phyloP scores from a whole-genome alignment of 2,888 invertebrate genomes.

The Iphiclides podalirius region DNA sequence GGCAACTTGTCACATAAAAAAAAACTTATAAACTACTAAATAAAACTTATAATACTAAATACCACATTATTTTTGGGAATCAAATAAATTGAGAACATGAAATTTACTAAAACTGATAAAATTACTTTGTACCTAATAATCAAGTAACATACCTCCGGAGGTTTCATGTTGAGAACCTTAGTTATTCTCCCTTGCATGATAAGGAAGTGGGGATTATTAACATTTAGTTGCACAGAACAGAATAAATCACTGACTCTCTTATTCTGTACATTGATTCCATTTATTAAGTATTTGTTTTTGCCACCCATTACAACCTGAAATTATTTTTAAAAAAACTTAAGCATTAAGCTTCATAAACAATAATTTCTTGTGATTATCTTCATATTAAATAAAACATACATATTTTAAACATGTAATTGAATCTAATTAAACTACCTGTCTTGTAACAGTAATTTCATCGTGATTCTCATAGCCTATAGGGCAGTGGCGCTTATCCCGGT shows the following conservation, averaged over 20 bases:
- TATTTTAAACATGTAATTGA: no score
- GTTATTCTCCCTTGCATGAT: conserved; percentile 99
- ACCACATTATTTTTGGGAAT: no score
- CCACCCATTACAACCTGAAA: conserved; percentile 89
- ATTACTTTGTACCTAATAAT: no score
- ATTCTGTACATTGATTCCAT: conserved; percentile 94
- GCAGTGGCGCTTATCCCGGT: conserved; percentile 87
- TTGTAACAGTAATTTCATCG: conserved; percentile 94
- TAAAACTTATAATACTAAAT: no score
- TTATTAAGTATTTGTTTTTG: conserved; percentile 95
- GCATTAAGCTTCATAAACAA: not conserved
- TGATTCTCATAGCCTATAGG: conserved; percentile 95
- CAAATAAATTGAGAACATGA: no score
- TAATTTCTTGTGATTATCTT: no score
- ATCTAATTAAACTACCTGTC: conserved; percentile 83
- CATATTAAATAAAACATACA: no score
- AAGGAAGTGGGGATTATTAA: conserved; percentile 99
- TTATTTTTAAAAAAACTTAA: not conserved
- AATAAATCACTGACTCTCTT: conserved; percentile 96
- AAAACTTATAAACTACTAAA: no score
- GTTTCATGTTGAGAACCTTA: conserved; percentile 99
- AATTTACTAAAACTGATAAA: no score
- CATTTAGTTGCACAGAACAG: conserved; percentile 97
- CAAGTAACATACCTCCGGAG: conserved; percentile 90
- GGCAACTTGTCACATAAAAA: no score